Evolutionary conservation across 2,797 vertebrate species (phyloP), one percentile per base, ranked within the genome.

Genomic region (Periophthalmus magnuspinnatus): DNA sequence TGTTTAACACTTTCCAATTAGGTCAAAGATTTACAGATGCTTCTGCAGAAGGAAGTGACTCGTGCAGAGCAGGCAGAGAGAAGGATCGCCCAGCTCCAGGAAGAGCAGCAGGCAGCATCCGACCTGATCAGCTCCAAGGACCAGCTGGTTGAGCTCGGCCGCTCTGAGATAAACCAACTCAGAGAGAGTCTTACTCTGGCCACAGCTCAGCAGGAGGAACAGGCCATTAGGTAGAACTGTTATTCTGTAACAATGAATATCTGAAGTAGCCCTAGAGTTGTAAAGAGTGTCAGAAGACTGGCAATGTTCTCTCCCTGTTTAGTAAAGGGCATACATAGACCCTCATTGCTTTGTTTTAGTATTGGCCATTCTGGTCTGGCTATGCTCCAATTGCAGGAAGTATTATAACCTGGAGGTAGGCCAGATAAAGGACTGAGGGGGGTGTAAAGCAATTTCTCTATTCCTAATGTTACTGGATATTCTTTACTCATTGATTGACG

Each of bases 51-150:
- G 55, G 89, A 94, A 81, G 81, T 70, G 1, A 69, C 17, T 60
- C 92, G 95, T 86, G 84, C 89, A 2, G 74, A 89, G 52, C 84
- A 86, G 83, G 93, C 90, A 60, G 94, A 95, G 60, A 91, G 75
- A 62, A 84, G 74, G 41, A 93, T 86, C 75, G 66, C 36, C 3
- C 88, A 94, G 71, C 81, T 96, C 28, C 86, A 79, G 70, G 74
- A 79, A 0, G 91, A 95, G 68, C 92, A 92, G 47, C 92, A 95
- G 84, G 88, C 78, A 22, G 74, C 93, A 6, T 89, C 72, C n/a
- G 89, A 86, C 72, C 82, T 94, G 72, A 74, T 88, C 28, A 81
- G 65, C 70, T 92, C 87, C 24, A 93, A 90, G 86, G 90, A 90
- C 57, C 79, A 84, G 73, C 88, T 93, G 75, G 47, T 91, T 0